phyloP scores from a whole-genome alignment of 2,888 invertebrate genomes.

The Cecidostiba fungosa region DNA sequence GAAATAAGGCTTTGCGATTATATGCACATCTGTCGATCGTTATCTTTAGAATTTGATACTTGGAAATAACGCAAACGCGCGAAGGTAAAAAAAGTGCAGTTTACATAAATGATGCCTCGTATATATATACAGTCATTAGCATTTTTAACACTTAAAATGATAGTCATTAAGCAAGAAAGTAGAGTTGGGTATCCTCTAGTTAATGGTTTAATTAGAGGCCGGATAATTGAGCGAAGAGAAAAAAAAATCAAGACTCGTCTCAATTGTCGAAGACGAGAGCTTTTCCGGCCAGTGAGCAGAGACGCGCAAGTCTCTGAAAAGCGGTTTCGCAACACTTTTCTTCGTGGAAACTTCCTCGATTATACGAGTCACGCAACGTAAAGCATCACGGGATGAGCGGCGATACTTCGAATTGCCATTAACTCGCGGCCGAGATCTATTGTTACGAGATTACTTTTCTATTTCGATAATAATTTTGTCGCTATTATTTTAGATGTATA shows the following conservation, averaged over 20 bases:
- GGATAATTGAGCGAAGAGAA: constrained; percentile 36
- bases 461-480: too few species aligned
- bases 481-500: too few species aligned
- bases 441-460: too few species aligned
- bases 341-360: constrained; percentile 54
- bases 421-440: not conserved
- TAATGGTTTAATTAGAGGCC: constrained; percentile 52
- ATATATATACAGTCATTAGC: not conserved
- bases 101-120: not conserved
- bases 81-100: not conserved
- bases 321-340: constrained; percentile 54
- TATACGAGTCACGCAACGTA: constrained; percentile 44
- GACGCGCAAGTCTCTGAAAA: constrained; percentile 36
- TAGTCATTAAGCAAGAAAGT: constrained; percentile 20
- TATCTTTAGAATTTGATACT: too few species aligned
- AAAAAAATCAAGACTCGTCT: constrained; percentile 30
- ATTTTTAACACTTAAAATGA: constrained; percentile 13
- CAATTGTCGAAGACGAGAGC: constrained; percentile 41
- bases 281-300: constrained; percentile 44
- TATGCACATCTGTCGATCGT: too few species aligned
- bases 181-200: not conserved
- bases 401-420: constrained; percentile 8
- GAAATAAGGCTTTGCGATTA: too few species aligned
- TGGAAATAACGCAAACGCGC: too few species aligned
- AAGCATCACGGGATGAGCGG: constrained; percentile 27